phyloP scores from a whole-genome alignment of 2,888 invertebrate genomes.

The Sipha maydis region DNA sequence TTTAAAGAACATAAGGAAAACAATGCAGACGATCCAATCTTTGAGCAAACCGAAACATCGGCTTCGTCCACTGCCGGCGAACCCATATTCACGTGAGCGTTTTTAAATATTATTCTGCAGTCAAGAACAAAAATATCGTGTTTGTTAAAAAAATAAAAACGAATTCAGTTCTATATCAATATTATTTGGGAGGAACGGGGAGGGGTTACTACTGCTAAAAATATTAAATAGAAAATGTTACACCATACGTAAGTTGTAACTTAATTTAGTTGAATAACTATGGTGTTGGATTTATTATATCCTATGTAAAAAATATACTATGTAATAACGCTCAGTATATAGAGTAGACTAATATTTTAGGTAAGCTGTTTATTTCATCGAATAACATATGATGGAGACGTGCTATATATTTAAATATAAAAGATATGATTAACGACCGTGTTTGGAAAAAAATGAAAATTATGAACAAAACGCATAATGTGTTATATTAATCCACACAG shows the following conservation, averaged over 20 bases:
- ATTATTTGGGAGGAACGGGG: too few relatives aligned
- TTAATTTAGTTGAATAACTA: neutral
- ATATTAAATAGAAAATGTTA: neutral
- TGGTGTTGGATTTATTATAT: neutral
- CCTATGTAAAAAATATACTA: neutral
- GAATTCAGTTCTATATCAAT: too few relatives aligned
- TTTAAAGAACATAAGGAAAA: slow-evolving; percentile 31
- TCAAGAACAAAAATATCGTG: too few relatives aligned
- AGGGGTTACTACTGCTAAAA: too few relatives aligned
- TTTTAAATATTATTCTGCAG: neutral
- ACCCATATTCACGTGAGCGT: slow-evolving; percentile 52
- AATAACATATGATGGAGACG: slow-evolving; percentile 33
- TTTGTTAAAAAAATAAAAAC: too few relatives aligned
- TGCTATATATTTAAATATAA: slow-evolving; percentile 24
- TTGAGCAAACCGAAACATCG: neutral
- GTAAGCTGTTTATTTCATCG: neutral
- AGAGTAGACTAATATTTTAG: neutral
- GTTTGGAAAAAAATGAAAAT: neutral
- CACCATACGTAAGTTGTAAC: neutral
- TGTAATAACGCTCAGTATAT: neutral
- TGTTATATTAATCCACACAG: too few relatives aligned
- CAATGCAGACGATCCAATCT: neutral
- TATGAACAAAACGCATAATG: neutral
- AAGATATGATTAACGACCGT: slow-evolving; percentile 28
- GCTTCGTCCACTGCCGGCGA: slow-evolving; percentile 15